Percentiles rank a stretch among this genome's conserved stretches.
Evolutionary conservation across 2,113 vertebrate species (phyloP).

Genomic region (Tricholaema leucomelas): DNA sequence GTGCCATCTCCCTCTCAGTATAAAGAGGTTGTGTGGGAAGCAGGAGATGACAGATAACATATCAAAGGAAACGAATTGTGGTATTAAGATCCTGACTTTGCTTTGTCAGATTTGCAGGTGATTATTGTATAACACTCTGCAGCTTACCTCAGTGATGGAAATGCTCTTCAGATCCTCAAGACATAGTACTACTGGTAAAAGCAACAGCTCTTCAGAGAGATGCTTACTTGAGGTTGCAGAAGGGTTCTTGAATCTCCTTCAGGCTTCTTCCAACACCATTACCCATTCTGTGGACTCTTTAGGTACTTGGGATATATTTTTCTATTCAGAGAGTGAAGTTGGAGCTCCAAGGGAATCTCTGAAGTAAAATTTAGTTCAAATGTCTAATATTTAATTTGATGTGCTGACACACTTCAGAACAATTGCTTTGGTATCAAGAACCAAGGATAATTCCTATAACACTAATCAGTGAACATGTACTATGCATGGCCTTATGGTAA

Average conservation of each 20-base stretch:
- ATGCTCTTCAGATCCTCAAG: conserved; percentile 47
- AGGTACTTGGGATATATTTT: neutral
- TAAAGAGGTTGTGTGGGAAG: conserved; percentile 51
- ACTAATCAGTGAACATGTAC: neutral
- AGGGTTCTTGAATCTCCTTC: neutral
- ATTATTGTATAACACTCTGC: conserved; percentile 50
- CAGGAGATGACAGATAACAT: conserved; percentile 46
- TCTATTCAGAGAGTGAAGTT: neutral
- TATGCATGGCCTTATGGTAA: neutral
- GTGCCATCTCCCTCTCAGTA: conserved; percentile 10
- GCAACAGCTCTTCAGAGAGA: conserved; percentile 8
- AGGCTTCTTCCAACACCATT: neutral
- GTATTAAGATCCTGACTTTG: conserved; percentile 49
- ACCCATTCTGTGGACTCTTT: neutral
- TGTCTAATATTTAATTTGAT: neutral
- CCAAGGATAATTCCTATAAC: neutral
- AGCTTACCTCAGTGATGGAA: conserved; percentile 45
- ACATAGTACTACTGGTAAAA: conserved; percentile 25
- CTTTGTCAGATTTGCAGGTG: conserved; percentile 61
- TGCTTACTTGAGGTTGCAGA: neutral
- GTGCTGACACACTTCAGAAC: neutral
- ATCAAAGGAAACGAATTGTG: conserved; percentile 64
- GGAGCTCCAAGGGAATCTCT: neutral
- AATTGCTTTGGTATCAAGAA: neutral
- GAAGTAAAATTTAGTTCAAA: neutral